phyloP scores from a whole-genome alignment of 1,140 invertebrate species.

The Danaus plexippus region DNA sequence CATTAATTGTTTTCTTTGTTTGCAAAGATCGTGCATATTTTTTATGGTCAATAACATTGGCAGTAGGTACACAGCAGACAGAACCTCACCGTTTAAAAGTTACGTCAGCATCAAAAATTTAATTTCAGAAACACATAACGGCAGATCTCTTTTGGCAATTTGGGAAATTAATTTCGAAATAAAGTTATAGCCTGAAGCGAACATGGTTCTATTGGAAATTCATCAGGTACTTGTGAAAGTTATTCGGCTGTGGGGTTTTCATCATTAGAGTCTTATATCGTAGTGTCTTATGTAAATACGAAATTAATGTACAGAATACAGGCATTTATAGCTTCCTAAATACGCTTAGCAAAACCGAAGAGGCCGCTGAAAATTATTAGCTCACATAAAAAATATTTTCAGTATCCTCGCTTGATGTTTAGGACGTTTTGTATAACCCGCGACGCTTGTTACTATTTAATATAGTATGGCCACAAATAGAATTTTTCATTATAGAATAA shows the following conservation, averaged over 20 bases:
- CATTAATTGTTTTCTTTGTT: not conserved
- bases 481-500: slow-evolving; percentile 20
- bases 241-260: slow-evolving; percentile 43
- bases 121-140: slow-evolving; percentile 64
- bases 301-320: slow-evolving; percentile 4
- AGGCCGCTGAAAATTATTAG: slow-evolving; percentile 21
- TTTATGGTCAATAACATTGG: not conserved
- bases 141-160: slow-evolving; percentile 54
- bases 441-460: slow-evolving; percentile 19
- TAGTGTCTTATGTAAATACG: slow-evolving; percentile 16
- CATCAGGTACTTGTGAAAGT: slow-evolving; percentile 53
- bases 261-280: slow-evolving; percentile 21
- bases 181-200: slow-evolving; percentile 40
- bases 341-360: slow-evolving; percentile 24
- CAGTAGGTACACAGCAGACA: too few species aligned
- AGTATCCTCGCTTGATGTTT: slow-evolving; percentile 21
- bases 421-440: slow-evolving; percentile 23
- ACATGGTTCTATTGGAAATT: slow-evolving; percentile 63
- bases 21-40: not conserved
- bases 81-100: too few species aligned
- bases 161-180: slow-evolving; percentile 44
- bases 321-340: slow-evolving; percentile 25
- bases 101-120: slow-evolving; percentile 30
- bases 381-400: slow-evolving; percentile 11
- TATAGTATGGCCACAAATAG: slow-evolving; percentile 30